A percentile compares a stretch with the other conserved stretches of the same genome.
Evolutionary conservation across 2,888 invertebrate species (phyloP).

Genomic region (Macaria liturata): DNA sequence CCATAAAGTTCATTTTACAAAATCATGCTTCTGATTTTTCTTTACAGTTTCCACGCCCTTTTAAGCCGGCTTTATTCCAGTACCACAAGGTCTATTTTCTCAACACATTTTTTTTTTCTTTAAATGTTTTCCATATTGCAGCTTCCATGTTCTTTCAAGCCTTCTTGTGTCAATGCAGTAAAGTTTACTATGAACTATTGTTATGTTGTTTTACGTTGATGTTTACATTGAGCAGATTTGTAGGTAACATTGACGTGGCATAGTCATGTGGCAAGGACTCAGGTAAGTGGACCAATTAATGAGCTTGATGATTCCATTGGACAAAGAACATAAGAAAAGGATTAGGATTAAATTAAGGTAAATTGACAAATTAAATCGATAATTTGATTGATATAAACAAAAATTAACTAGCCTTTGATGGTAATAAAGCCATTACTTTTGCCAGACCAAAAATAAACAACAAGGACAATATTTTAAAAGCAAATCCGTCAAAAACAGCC

Average conservation of each 20-base stretch:
- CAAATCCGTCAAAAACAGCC: background rate
- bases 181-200: conserved; percentile 15
- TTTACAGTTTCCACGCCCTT: no score
- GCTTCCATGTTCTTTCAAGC: conserved; percentile 7
- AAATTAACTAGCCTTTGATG: no score
- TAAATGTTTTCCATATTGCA: conserved; percentile 12
- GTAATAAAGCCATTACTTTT: no score
- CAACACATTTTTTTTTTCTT: background rate
- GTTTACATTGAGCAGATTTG: conserved; percentile 37
- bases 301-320: no score
- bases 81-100: background rate
- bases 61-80: no score
- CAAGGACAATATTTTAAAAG: no score
- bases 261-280: conserved; percentile 15
- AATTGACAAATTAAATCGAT: no score
- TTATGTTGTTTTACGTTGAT: conserved; percentile 35
- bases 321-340: background rate
- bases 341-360: no score
- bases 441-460: no score
- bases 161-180: conserved; percentile 17
- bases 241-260: conserved; percentile 33
- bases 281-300: no score
- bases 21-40: no score
- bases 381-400: no score
- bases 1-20: conserved; percentile 29